phyloP scores from a whole-genome alignment of 1,140 invertebrate species.

The Spodoptera litura region DNA sequence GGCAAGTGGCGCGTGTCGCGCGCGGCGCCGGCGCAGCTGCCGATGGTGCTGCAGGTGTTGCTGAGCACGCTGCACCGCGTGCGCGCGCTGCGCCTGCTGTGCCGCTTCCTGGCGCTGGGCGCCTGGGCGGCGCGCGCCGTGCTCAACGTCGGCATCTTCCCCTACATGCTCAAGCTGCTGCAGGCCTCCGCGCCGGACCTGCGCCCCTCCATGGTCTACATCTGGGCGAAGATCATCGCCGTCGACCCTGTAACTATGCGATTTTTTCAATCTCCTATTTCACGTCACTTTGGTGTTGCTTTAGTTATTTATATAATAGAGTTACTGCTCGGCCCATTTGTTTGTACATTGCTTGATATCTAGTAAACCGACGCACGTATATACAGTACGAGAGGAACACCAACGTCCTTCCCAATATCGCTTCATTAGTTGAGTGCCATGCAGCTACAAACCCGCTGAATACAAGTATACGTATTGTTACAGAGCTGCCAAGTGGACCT shows the following conservation, averaged over 20 bases:
- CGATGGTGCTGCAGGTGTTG: constrained; percentile 98
- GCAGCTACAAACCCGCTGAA: too few species aligned
- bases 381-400: too few species aligned
- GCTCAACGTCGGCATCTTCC: constrained; percentile 98
- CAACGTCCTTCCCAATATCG: too few species aligned
- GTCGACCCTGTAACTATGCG: constrained; percentile 93
- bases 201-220: constrained; percentile 97
- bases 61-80: constrained; percentile 98
- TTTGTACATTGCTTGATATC: not conserved
- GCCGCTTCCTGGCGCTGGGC: constrained; percentile 98
- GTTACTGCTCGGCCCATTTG: too few species aligned
- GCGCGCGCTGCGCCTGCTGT: constrained; percentile 96
- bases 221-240: constrained; percentile 99
- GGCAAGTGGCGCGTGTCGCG: constrained; percentile 90
- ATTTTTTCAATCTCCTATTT: not conserved
- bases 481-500: constrained; percentile 97
- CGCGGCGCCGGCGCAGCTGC: constrained; percentile 97
- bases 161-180: constrained; percentile 98
- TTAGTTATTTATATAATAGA: not conserved
- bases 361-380: too few species aligned
- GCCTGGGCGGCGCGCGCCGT: constrained; percentile 98
- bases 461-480: constrained; percentile 60
- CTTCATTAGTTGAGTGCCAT: too few species aligned
- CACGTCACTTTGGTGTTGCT: not conserved
- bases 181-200: constrained; percentile 97